Percentiles rank a stretch among this genome's conserved stretches.
phyloP scores from a whole-genome alignment of 2,888 invertebrate species.

The Torymus auratus region DNA sequence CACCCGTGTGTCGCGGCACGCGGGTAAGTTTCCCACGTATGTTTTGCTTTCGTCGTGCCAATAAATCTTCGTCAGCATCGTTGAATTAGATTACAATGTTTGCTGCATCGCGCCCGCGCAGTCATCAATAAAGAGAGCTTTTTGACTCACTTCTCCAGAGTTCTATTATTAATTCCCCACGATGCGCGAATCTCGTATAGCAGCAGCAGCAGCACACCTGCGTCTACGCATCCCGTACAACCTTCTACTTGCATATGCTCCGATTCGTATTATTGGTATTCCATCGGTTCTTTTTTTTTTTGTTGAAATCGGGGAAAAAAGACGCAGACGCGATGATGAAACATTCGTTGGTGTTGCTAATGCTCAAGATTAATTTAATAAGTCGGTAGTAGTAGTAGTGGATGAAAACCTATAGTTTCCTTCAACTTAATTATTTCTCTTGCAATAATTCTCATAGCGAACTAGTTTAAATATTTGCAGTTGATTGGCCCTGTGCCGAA shows the following conservation, averaged over 20 bases:
- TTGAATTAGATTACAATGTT: constrained; percentile 39
- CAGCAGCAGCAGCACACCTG: too few relatives aligned
- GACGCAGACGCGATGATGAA: constrained; percentile 14
- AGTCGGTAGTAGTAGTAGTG: too few relatives aligned
- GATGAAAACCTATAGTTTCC: too few relatives aligned
- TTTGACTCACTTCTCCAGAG: neutral
- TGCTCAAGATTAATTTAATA: neutral
- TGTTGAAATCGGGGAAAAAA: constrained; percentile 13
- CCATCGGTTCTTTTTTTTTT: neutral
- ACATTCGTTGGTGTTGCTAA: constrained; percentile 23
- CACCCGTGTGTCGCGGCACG: neutral
- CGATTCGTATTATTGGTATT: neutral
- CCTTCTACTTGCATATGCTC: neutral
- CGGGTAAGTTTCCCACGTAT: constrained; percentile 47
- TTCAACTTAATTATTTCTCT: too few relatives aligned
- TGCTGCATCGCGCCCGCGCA: neutral
- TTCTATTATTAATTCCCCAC: constrained; percentile 32
- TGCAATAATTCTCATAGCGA: too few relatives aligned
- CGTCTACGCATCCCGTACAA: neutral
- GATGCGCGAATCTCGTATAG: neutral
- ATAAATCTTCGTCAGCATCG: constrained; percentile 20
- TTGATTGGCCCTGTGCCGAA: too few relatives aligned
- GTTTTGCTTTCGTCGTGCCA: constrained; percentile 34
- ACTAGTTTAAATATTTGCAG: too few relatives aligned
- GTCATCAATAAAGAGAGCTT: constrained; percentile 5